Evolutionary conservation across 2,797 vertebrate genomes (phyloP).

Genomic region (Malurus leucopterus): DNA sequence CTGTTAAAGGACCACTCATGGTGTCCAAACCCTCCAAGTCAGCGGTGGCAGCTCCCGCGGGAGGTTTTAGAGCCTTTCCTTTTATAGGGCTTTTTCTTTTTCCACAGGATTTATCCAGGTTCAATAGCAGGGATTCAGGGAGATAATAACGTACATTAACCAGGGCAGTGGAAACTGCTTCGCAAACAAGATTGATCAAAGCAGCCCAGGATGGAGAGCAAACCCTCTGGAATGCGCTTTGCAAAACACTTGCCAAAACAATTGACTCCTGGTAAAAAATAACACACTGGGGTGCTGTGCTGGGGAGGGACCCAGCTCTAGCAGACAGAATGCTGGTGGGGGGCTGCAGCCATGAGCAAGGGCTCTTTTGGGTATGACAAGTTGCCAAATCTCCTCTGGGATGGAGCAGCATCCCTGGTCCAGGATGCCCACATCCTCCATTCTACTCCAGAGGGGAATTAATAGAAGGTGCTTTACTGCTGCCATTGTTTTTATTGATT

Average conservation of each 20-base stretch:
- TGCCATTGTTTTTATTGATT: neutral
- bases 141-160: conserved; percentile 28
- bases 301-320: accelerated
- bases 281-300: accelerated
- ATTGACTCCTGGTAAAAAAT: neutral
- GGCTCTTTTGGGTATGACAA: neutral
- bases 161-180: conserved; percentile 26
- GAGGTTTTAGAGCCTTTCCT: conserved; percentile 8
- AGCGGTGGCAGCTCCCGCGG: neutral
- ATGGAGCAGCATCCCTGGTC: neutral
- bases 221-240: neutral
- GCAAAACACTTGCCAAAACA: conserved; percentile 18
- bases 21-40: neutral
- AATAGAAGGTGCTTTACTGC: neutral
- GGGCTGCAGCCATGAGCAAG: neutral
- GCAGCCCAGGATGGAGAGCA: neutral
- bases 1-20: neutral
- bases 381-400: neutral
- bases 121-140: conserved; percentile 40
- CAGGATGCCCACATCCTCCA: neutral
- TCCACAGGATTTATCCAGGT: neutral
- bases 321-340: neutral
- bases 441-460: neutral
- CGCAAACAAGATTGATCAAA: conserved; percentile 33
- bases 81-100: conserved; percentile 19